Conservation (phyloP, 2,797 vertebrate genomes). For the Muscicapa striata region DNA sequence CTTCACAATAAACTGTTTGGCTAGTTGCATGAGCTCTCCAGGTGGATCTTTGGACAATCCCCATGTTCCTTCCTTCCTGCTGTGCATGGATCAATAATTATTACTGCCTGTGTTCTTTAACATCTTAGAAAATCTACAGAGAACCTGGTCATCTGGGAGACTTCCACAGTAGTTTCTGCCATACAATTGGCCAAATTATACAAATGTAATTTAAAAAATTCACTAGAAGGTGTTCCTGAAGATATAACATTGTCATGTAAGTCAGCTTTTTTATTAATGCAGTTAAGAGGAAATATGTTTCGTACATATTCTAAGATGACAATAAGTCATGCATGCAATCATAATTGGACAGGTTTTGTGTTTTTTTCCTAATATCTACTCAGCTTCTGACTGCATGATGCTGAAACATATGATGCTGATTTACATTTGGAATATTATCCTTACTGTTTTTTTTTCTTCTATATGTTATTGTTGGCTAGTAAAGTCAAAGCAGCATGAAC, state of each 20-base stretch:
- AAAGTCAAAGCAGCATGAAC: not conserved
- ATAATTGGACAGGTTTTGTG: not conserved
- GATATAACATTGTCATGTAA: not conserved
- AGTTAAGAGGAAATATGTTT: not conserved
- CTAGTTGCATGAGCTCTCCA: not conserved
- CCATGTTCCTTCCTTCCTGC: not conserved
- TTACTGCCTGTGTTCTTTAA: not conserved
- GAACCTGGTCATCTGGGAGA: not conserved
- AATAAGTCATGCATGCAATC: not conserved
- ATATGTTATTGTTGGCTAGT: not conserved
- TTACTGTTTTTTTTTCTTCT: not conserved
- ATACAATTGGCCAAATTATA: not conserved
- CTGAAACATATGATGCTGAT: not conserved
- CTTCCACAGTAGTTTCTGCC: not conserved
- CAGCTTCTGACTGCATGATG: not conserved
- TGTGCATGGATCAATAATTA: not conserved
- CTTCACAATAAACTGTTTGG: not conserved
- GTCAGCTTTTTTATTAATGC: not conserved
- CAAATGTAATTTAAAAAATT: not conserved
- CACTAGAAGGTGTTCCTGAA: not conserved
- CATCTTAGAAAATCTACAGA: not conserved
- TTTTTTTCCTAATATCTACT: not conserved
- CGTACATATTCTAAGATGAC: not conserved
- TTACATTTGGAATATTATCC: not conserved
- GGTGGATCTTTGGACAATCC: not conserved